These are phyloP conservation scores for Sinopyrophorus schimmeli DNA, from an alignment of 2,888 invertebrate genomes.

Conservation along the genomic window DNA sequence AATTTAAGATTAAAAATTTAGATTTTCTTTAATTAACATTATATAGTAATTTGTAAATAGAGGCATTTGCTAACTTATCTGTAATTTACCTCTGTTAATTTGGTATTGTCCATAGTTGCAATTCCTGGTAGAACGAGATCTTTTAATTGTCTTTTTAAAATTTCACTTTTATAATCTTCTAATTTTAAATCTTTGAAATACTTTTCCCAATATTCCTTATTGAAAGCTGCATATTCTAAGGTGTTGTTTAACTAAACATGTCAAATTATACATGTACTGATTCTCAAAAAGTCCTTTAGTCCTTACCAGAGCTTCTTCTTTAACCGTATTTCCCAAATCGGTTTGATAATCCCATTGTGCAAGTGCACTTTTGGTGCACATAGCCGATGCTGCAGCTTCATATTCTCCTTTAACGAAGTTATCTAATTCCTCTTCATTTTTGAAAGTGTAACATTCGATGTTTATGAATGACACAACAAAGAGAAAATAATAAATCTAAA, in stretches of 20 bases:
- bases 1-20: background rate
- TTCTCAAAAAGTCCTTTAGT: background rate
- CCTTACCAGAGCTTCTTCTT: conserved; percentile 38
- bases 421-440: conserved; percentile 34
- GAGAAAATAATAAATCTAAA: too few relatives aligned
- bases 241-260: conserved; percentile 38
- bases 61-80: background rate
- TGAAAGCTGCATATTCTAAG: conserved; percentile 44
- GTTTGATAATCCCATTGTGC: conserved; percentile 51
- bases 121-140: conserved; percentile 55
- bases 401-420: conserved; percentile 37
- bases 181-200: conserved; percentile 48
- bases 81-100: conserved; percentile 48
- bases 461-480: too few relatives aligned
- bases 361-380: conserved; percentile 46
- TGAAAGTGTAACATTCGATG: too few relatives aligned
- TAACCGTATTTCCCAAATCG: conserved; percentile 44
- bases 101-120: conserved; percentile 51
- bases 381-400: conserved; percentile 38
- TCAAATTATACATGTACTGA: background rate
- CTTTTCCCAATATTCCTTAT: conserved; percentile 51
- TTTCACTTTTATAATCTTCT: conserved; percentile 51
- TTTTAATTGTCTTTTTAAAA: conserved; percentile 53
- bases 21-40: background rate
- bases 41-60: background rate